Evolutionary conservation across 37 sponge, comb jelly and placozoan species (phyloP).

Genomic region (Spongilla lacustris): DNA sequence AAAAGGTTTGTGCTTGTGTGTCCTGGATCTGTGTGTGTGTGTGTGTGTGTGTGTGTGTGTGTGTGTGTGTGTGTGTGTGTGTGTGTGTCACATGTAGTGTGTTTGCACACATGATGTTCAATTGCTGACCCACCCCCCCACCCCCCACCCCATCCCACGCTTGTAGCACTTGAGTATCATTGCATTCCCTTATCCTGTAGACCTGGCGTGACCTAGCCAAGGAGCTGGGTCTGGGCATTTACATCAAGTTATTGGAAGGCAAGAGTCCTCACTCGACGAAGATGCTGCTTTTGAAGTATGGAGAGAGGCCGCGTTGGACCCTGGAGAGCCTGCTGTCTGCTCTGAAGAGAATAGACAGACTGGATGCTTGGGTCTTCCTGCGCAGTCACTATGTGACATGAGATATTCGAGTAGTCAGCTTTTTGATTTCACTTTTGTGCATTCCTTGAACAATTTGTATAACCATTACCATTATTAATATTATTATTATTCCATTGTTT

Average conservation of each 20-base stretch:
- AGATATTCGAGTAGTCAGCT: not conserved
- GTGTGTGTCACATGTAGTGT: not conserved
- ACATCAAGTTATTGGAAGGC: constrained; percentile 62
- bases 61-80: constrained; percentile 4
- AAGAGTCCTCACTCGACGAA: constrained; percentile 41
- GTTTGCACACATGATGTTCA: too few relatives aligned
- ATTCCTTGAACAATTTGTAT: not conserved
- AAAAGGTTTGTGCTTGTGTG: constrained; percentile 28
- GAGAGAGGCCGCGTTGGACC: constrained; percentile 73
- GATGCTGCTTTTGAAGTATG: constrained; percentile 71
- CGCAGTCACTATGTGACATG: not conserved
- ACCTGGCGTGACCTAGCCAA: constrained; percentile 70
- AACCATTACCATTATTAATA: too few relatives aligned
- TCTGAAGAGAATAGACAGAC: constrained; percentile 57
- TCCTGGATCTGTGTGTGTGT: not conserved
- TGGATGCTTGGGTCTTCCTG: constrained; percentile 49
- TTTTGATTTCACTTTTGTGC: not conserved
- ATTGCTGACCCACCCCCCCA: too few relatives aligned
- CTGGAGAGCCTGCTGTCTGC: constrained; percentile 67
- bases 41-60: not conserved
- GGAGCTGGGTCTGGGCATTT: constrained; percentile 45
- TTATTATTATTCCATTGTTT: too few relatives aligned
- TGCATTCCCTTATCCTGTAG: constrained; percentile 11
- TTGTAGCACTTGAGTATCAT: too few relatives aligned
- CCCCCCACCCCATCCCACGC: too few relatives aligned